Evolutionary conservation across 2,113 vertebrate species (phyloP).

Genomic region (Osmerus mordax): DNA sequence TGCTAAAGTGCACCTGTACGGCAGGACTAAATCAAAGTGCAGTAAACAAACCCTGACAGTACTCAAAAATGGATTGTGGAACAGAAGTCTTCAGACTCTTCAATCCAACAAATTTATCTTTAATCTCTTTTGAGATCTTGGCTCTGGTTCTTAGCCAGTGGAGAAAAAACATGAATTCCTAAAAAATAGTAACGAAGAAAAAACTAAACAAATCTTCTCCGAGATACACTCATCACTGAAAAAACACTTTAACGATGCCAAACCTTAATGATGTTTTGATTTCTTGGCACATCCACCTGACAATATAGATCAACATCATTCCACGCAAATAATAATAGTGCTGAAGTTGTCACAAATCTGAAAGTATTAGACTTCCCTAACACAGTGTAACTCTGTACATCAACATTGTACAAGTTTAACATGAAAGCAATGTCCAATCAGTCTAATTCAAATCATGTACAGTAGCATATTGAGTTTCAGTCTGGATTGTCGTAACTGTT

Average conservation of each 20-base stretch:
- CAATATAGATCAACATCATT: too few species aligned
- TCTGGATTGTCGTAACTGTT: not conserved
- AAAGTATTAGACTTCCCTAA: too few species aligned
- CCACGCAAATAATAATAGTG: too few species aligned
- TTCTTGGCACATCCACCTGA: not conserved
- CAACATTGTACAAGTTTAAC: not conserved
- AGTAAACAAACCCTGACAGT: constrained; percentile 48
- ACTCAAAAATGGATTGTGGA: constrained; percentile 34
- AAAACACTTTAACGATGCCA: not conserved
- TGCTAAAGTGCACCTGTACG: constrained; percentile 34
- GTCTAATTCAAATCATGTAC: not conserved
- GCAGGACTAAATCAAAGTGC: constrained; percentile 38
- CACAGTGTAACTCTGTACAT: too few species aligned
- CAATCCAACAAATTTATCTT: constrained; percentile 19
- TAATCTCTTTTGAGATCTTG: constrained; percentile 29
- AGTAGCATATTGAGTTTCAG: constrained; percentile 1
- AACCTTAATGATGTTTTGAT: not conserved
- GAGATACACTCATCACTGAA: not conserved
- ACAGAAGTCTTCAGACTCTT: constrained; percentile 1
- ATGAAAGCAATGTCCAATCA: not conserved
- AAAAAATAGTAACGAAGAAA: not conserved
- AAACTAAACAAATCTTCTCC: not conserved
- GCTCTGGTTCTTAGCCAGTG: not conserved
- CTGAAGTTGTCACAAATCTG: too few species aligned
- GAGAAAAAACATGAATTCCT: constrained; percentile 6